Conservation (phyloP, 1,140 invertebrate species). For the Hesperophylax magnus region DNA sequence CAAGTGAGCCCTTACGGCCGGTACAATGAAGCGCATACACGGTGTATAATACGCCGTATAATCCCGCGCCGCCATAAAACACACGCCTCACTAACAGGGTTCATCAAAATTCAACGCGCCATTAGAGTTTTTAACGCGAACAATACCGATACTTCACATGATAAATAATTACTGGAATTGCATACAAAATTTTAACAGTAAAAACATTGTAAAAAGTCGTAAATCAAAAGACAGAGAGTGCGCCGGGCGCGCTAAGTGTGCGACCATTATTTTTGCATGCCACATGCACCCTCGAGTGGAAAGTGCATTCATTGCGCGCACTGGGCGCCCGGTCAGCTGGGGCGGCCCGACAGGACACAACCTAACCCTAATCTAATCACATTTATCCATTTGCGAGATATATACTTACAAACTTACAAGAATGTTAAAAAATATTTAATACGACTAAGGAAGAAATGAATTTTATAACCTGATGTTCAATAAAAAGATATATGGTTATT, state of each 20-base stretch:
- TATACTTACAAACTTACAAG: too few species aligned
- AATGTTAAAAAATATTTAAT: too few species aligned
- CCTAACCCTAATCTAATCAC: too few species aligned
- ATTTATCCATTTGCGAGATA: too few species aligned
- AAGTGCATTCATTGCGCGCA: constrained; percentile 15
- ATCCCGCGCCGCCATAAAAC: constrained; percentile 7
- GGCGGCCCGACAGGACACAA: not conserved
- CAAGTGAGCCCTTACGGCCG: not conserved
- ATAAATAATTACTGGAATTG: constrained; percentile 43
- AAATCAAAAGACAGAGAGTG: constrained; percentile 44
- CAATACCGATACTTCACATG: not conserved
- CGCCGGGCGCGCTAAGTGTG: constrained; percentile 33
- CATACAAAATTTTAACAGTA: constrained; percentile 40
- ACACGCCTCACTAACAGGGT: constrained; percentile 18
- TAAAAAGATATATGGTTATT: too few species aligned
- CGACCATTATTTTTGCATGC: constrained; percentile 46
- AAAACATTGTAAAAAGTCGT: constrained; percentile 48
- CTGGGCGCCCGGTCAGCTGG: not conserved
- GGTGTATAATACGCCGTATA: constrained; percentile 2
- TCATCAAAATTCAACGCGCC: constrained; percentile 29
- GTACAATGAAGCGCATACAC: constrained; percentile 5
- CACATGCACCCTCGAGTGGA: constrained; percentile 41
- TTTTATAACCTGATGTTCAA: too few species aligned
- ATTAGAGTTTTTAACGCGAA: constrained; percentile 28
- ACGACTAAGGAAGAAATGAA: too few species aligned